Evolutionary conservation across 2,888 invertebrate genomes (phyloP).

Genomic region (Octonoba sinensis): DNA sequence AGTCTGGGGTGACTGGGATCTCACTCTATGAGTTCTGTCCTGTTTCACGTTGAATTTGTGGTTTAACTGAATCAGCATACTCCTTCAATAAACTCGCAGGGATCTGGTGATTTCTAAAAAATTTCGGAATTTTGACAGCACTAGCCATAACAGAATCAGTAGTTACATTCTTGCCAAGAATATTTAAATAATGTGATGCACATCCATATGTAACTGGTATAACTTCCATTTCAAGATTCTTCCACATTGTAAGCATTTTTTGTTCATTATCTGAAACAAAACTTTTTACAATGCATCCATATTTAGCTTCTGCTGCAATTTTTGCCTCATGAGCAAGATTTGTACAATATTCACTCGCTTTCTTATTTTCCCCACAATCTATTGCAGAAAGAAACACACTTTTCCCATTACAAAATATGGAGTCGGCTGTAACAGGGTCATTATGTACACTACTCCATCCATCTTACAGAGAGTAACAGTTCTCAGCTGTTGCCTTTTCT

Average conservation of each 20-base stretch:
- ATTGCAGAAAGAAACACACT: slow-evolving; percentile 12
- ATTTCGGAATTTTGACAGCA: slow-evolving; percentile 7
- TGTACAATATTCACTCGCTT: slow-evolving; percentile 12
- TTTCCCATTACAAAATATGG: slow-evolving; percentile 15
- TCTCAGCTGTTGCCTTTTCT: slow-evolving; percentile 3
- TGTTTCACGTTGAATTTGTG: too few relatives aligned
- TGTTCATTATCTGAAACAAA: slow-evolving; percentile 22
- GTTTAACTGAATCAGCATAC: too few relatives aligned
- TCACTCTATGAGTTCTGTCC: too few relatives aligned
- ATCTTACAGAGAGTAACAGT: slow-evolving; percentile 12
- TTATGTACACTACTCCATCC: slow-evolving; percentile 11
- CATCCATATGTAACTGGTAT: slow-evolving; percentile 16
- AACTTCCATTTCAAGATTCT: slow-evolving; percentile 4
- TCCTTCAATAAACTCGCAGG: too few relatives aligned
- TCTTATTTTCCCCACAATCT: slow-evolving; percentile 10
- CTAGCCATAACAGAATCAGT: slow-evolving; percentile 12
- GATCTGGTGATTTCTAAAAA: too few relatives aligned
- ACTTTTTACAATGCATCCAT: slow-evolving; percentile 14
- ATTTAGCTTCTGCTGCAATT: too few relatives aligned
- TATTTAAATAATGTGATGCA: slow-evolving; percentile 18
- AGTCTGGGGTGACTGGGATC: too few relatives aligned
- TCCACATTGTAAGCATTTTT: slow-evolving; percentile 6
- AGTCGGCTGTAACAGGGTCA: slow-evolving; percentile 7
- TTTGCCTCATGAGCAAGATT: slow-evolving; percentile 14
- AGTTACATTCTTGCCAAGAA: too few relatives aligned